These are phyloP conservation scores for Aphelinus certus DNA, from an alignment of 1,140 invertebrate genomes.

Conservation along the genomic window DNA sequence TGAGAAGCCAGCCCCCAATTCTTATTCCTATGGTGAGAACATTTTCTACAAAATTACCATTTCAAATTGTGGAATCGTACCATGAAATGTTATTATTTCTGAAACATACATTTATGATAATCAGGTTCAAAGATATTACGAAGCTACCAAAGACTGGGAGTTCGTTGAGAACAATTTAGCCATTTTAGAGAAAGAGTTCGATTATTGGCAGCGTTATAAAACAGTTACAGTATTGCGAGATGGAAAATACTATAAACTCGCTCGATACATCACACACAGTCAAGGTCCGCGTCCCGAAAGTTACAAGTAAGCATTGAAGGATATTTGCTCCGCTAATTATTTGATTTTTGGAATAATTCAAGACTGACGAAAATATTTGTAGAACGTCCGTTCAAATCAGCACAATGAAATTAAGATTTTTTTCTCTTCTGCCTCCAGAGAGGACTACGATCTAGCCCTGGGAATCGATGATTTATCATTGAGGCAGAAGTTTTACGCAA, in stretches of 20 bases:
- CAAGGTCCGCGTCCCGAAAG: conserved; percentile 82
- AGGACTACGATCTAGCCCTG: conserved; percentile 60
- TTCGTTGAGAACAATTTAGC: conserved; percentile 67
- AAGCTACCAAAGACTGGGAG: conserved; percentile 71
- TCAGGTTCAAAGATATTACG: conserved; percentile 70
- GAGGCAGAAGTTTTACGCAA: conserved; percentile 53
- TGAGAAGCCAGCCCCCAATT: conserved; percentile 84
- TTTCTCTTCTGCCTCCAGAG: conserved; percentile 53
- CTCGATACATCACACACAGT: conserved; percentile 62
- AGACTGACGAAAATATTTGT: neutral
- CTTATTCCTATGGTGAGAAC: conserved; percentile 78
- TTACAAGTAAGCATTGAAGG: conserved; percentile 67
- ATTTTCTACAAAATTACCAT: too few species aligned
- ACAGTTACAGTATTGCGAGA: conserved; percentile 65
- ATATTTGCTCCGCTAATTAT: neutral
- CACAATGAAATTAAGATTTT: neutral
- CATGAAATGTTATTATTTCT: too few species aligned
- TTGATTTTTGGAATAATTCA: conserved; percentile 3
- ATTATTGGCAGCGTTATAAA: conserved; percentile 72
- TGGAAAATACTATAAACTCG: conserved; percentile 68
- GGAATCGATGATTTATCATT: too few species aligned
- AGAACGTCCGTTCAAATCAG: conserved; percentile 6
- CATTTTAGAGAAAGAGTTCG: conserved; percentile 74
- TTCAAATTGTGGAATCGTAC: too few species aligned
- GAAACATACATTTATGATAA: neutral